phyloP scores from a whole-genome alignment of 2,113 vertebrate species.

The Crotalus tigris region DNA sequence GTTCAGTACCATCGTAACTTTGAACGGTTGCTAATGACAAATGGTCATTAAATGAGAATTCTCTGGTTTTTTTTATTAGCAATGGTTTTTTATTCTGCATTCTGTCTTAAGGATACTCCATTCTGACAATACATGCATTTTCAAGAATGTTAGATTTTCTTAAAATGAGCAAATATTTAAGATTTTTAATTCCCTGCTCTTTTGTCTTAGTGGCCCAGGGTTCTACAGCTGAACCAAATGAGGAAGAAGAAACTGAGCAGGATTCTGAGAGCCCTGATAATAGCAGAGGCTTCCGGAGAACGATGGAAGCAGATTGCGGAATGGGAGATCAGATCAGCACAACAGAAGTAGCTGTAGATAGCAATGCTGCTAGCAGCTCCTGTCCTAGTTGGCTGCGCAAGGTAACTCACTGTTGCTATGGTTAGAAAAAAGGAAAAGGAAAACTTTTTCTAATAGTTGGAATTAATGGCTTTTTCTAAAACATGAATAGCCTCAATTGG shows the following conservation, averaged over 20 bases:
- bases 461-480: background rate
- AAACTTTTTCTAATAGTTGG: background rate
- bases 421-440: background rate
- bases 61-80: background rate
- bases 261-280: conserved; percentile 80
- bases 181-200: conserved; percentile 31
- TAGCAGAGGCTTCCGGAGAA: conserved; percentile 88
- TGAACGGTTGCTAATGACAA: background rate
- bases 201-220: conserved; percentile 78
- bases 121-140: background rate
- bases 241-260: conserved; percentile 81
- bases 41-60: background rate
- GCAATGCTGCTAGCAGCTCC: conserved; percentile 86
- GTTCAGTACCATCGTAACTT: background rate
- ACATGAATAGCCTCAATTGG: background rate
- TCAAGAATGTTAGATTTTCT: background rate
- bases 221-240: conserved; percentile 76
- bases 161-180: background rate
- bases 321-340: conserved; percentile 75
- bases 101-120: background rate
- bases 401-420: conserved; percentile 65
- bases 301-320: conserved; percentile 86
- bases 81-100: background rate
- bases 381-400: conserved; percentile 94
- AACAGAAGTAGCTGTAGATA: conserved; percentile 72